Evolutionary conservation across 2,888 invertebrate genomes (phyloP).

Genomic region (Rambutsinella grinnellia): DNA sequence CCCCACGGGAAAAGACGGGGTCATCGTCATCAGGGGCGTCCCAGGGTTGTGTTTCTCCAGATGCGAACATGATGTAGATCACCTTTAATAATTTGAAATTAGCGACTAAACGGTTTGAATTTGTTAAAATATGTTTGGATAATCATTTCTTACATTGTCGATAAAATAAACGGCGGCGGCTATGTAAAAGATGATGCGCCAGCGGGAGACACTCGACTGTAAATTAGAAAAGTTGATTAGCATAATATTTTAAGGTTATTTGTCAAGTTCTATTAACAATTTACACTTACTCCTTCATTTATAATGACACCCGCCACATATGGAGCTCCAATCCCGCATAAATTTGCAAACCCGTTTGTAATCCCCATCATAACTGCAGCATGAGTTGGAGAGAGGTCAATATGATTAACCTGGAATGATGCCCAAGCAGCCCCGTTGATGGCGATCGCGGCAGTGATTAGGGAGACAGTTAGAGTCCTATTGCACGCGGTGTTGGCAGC

Average conservation of each 20-base stretch:
- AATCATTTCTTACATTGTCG: constrained; percentile 59
- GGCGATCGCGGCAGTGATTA: constrained; percentile 73
- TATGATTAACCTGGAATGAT: constrained; percentile 73
- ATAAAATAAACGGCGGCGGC: constrained; percentile 54
- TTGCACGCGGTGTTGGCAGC: constrained; percentile 80
- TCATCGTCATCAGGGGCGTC: constrained; percentile 18
- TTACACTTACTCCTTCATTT: constrained; percentile 57
- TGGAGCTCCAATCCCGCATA: constrained; percentile 62
- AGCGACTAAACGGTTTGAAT: too few relatives aligned
- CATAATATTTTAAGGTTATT: neutral
- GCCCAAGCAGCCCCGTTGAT: constrained; percentile 62
- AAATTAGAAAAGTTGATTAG: constrained; percentile 3
- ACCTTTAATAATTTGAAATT: too few relatives aligned
- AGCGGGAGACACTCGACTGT: constrained; percentile 55
- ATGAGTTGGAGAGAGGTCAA: constrained; percentile 82
- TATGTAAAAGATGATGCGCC: constrained; percentile 62
- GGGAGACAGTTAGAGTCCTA: constrained; percentile 73
- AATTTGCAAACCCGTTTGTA: constrained; percentile 61
- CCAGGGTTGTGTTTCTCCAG: constrained; percentile 64
- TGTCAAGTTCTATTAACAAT: neutral
- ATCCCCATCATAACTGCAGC: constrained; percentile 72
- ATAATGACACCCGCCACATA: constrained; percentile 62
- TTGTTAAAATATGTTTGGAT: too few relatives aligned
- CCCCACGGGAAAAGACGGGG: neutral
- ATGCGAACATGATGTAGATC: constrained; percentile 60